phyloP scores from a whole-genome alignment of 2,888 invertebrate genomes.

The Caenorhabditis sp. region DNA sequence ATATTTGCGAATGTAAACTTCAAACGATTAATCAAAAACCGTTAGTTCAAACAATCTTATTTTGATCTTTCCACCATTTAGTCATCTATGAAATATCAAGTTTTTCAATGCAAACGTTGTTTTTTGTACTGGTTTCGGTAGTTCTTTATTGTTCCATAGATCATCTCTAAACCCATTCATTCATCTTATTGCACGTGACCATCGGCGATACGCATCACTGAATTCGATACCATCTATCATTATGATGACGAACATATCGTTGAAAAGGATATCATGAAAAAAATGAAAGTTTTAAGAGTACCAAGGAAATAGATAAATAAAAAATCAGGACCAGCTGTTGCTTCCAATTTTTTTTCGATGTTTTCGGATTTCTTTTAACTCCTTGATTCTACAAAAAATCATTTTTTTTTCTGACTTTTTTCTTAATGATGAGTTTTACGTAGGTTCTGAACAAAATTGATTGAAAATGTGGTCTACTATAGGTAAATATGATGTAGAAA shows the following conservation, averaged over 20 bases:
- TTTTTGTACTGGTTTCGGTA: conserved; percentile 9
- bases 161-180: background rate
- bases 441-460: too few species aligned
- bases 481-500: too few species aligned
- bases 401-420: too few species aligned
- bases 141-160: conserved; percentile 14
- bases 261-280: conserved; percentile 20
- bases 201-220: background rate
- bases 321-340: conserved; percentile 1
- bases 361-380: background rate
- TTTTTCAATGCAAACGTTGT: background rate
- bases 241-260: background rate
- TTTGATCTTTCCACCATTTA: background rate
- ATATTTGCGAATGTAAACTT: background rate
- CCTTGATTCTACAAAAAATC: too few species aligned
- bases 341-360: background rate
- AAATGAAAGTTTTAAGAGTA: background rate
- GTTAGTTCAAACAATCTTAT: background rate
- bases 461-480: too few species aligned
- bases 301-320: background rate
- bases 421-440: too few species aligned
- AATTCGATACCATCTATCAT: background rate
- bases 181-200: background rate
- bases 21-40: background rate
- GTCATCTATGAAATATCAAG: background rate